Base-by-base conservation (phyloP, 2,113 vertebrate genomes). In the Tympanuchus pallidicinctus region DNA sequence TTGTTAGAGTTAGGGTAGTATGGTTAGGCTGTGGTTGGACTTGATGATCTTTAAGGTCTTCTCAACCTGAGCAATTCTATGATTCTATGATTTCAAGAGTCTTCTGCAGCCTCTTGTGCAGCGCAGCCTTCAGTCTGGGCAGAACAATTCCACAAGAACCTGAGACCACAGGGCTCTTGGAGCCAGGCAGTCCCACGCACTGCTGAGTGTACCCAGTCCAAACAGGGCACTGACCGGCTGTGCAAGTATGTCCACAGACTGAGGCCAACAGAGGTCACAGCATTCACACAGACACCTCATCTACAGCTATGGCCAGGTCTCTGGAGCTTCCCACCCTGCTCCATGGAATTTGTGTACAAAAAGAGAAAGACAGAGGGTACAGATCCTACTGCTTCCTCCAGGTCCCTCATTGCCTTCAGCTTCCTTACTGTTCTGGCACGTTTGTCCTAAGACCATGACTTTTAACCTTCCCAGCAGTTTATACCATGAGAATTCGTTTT, bases 141-240 rank as follows among this genome's bases (percentile, higher is more conserved):
- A 2, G 2, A 76, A n/a, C 24, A 78, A 8, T 24, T 67, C 63
- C 48, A 43, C 45, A 61, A 14, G 43, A 77, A 80, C 60, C 4
- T 22, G 36, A 48, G 65, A 17, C 52, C 27, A 27, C 15, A 19
- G 48, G 8, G 4, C 32, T 60, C 42, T 38, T 18, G 24, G 18
- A 76, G 18, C 8, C 43, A 86, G 9, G 2, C 9, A 72, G 60
- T 36, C 61, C 48, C 7, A 6, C 1, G 1, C 25, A 47, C 13
- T 1, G 1, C 21, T 1, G 5, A 54, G 60, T 4, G 28, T 1
- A 61, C 43, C 3, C 17, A 43, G n/a, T 48, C 47, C 45, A 28
- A 91, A 65, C 9, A 52, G 28, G 9, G 24, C 13, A 64, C 47
- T 30, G 12, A 32, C 50, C 56, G 6, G 20, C 56, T 84, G 43